Conservation (phyloP, 2,113 vertebrate species). For the Lathamus discolor region DNA sequence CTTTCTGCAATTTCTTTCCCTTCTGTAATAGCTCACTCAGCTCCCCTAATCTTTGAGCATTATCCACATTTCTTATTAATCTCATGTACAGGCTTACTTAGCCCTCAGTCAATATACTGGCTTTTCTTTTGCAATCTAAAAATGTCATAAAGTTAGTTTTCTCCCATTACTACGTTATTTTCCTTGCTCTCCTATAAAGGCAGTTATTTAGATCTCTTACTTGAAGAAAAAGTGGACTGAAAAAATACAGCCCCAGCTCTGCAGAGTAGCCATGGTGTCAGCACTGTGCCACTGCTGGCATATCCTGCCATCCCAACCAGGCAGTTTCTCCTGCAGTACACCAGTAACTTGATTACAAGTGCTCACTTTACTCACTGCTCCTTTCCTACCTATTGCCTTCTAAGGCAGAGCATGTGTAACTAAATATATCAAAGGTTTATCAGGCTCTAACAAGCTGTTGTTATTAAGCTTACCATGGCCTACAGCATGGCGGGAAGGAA, state of each 20-base stretch:
- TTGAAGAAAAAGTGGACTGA: background rate
- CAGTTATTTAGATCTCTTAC: background rate
- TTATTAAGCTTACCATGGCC: background rate
- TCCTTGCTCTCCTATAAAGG: background rate
- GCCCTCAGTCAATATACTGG: background rate
- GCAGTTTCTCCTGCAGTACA: background rate
- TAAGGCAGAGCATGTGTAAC: background rate
- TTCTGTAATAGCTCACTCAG: background rate
- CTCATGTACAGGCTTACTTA: background rate
- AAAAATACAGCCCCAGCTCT: background rate
- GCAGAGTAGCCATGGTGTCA: background rate
- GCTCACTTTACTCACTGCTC: background rate
- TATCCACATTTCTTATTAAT: background rate
- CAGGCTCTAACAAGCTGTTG: background rate
- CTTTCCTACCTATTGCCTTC: background rate
- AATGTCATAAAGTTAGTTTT: background rate
- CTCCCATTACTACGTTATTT: background rate
- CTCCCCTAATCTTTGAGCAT: background rate
- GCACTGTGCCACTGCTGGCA: background rate
- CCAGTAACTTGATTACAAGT: background rate
- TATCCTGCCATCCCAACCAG: background rate
- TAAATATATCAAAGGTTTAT: background rate
- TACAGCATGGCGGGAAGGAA: background rate
- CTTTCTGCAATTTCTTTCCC: background rate
- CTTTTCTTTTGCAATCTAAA: background rate